Base-by-base conservation (phyloP, 2,113 vertebrate species). In the Lamprologus speciosus region DNA sequence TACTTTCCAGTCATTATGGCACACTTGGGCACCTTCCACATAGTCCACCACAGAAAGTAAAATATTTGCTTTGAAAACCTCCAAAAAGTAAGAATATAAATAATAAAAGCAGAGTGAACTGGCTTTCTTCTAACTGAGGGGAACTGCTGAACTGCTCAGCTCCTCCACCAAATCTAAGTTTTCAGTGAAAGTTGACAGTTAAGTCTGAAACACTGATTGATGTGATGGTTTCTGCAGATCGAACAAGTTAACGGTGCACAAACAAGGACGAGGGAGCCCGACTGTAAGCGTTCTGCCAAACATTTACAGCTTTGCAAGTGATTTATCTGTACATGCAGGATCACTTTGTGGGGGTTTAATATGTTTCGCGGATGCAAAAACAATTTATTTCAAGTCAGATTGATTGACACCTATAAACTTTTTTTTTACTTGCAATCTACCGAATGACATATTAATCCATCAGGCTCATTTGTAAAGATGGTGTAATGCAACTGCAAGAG, bases 1-100 rank as follows among this genome's bases (percentile, higher is more conserved):
- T 81, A 80, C 85, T 88, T 87, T 87, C 68, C 78, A 60, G 83
- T 78, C 81, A 85, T 88, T 87, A 88, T 19, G 45, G 63, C 86
- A 83, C 85, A 83, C 83, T 89, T 53, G 85, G 81, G 21, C 42
- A 35, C 40, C 14, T 84, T 90, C 75, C 33, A 23, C 84, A 80
- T 87, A 80, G 86, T 79, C 65, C 42, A 23, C 42, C 73, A 55
- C 82, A 19, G 37, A 85, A 83, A 86, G 63, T 84, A 47, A 82
- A 60, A 26, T 42, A 57, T 68, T 33, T 79, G 81, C 47, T 81
- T 80, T 80, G 73, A 78, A 78, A 78, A 78, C 70, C 70, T 5
- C 17, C 26, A 28, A 78, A 78, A 51, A 9, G 17, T 78, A 17
- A 50, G 42, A 50, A 33, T 50, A 51, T 78, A 78, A 78, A 78